Evolutionary conservation across 1,140 invertebrate genomes (phyloP).

Genomic region (Kradibia gibbosae): DNA sequence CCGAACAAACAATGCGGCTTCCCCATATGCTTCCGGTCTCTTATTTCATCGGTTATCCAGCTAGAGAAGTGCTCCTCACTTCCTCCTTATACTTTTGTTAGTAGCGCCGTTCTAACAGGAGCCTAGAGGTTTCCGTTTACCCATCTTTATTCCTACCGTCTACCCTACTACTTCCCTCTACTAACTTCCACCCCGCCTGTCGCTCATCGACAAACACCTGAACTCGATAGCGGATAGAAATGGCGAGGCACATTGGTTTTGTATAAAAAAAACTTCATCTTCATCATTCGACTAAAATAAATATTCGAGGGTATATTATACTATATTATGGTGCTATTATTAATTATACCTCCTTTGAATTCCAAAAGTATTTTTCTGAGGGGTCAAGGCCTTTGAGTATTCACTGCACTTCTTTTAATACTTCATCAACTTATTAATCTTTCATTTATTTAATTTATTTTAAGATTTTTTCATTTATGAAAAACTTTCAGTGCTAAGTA

Average conservation of each 20-base stretch:
- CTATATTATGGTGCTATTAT: background rate
- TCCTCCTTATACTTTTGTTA: slow-evolving; percentile 53
- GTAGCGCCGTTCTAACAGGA: slow-evolving; percentile 28
- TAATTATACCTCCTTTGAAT: background rate
- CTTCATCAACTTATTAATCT: background rate
- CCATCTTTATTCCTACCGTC: background rate
- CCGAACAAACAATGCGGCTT: slow-evolving; percentile 70
- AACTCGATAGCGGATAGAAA: slow-evolving; percentile 53
- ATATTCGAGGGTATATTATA: background rate
- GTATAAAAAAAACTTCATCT: no score
- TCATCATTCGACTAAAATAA: no score
- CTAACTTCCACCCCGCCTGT: background rate
- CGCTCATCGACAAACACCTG: background rate
- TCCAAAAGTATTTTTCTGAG: background rate
- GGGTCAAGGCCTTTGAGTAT: slow-evolving; percentile 4
- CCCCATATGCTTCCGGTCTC: slow-evolving; percentile 72
- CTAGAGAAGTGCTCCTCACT: slow-evolving; percentile 64
- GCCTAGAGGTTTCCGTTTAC: slow-evolving; percentile 46
- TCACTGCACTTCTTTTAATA: background rate
- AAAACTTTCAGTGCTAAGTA: no score
- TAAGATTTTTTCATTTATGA: background rate
- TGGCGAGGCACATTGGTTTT: background rate
- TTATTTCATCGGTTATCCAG: slow-evolving; percentile 69
- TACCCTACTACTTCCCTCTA: background rate
- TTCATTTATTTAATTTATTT: background rate